Percentiles rank a stretch among this genome's conserved stretches.
These are phyloP conservation scores for Dyspetes luteomarginatus DNA, from an alignment of 2,888 invertebrate genomes.

Conservation along the genomic window DNA sequence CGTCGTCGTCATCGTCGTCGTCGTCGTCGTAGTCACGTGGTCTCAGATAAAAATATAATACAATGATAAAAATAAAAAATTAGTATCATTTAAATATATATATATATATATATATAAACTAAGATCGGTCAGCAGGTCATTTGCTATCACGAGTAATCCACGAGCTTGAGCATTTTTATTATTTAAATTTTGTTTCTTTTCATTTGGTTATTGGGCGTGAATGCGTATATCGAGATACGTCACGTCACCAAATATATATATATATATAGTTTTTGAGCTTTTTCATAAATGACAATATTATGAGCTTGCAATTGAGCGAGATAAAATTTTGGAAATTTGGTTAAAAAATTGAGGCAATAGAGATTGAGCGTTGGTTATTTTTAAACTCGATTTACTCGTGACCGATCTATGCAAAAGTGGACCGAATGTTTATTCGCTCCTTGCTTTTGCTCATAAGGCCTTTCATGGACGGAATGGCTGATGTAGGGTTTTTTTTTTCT, in stretches of 20 bases:
- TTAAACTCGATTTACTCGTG: conserved; percentile 50
- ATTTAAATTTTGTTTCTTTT: not conserved
- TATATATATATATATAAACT: conserved; percentile 34
- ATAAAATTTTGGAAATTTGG: conserved; percentile 11
- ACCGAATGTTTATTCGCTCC: conserved; percentile 58
- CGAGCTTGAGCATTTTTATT: conserved; percentile 60
- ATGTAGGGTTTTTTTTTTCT: conserved; percentile 67
- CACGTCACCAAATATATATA: conserved; percentile 33
- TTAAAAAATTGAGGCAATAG: not conserved
- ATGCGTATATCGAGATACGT: no score
- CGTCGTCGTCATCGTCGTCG: conserved; percentile 52
- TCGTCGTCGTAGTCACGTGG: conserved; percentile 41
- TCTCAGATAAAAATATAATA: not conserved
- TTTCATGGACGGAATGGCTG: conserved; percentile 82
- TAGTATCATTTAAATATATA: conserved; percentile 3
- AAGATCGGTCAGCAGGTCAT: conserved; percentile 59
- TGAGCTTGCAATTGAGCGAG: conserved; percentile 57
- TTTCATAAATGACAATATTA: conserved; percentile 17
- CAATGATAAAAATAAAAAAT: conserved; percentile 30
- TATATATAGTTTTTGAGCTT: conserved; percentile 46
- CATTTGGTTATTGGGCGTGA: conserved; percentile 30
- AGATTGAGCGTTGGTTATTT: not conserved
- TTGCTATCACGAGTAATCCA: conserved; percentile 25
- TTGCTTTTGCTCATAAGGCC: conserved; percentile 79
- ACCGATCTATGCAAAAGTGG: conserved; percentile 78